Base-by-base conservation (phyloP, 2,113 vertebrate genomes). In the Atherinomorus stipes region DNA sequence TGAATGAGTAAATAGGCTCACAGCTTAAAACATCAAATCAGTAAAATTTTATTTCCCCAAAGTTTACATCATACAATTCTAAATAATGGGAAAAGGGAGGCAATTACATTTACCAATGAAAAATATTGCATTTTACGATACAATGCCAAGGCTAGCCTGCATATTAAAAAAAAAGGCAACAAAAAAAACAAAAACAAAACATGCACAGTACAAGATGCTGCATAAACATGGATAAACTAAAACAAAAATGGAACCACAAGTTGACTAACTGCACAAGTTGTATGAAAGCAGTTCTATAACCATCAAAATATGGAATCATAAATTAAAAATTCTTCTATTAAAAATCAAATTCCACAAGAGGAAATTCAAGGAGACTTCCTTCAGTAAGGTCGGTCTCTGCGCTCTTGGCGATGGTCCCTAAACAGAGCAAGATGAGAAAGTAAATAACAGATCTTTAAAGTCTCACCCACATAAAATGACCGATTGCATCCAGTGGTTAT, bases 351-450 rank as follows among this genome's bases (percentile, higher is more conserved):
- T 93, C 96, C 94, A 93, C 90, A 94, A 94, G 91, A 90, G 94
- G 92, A 93, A 95, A 80, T 79, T 85, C 81, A 77, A 28, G 22
- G 74, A 42, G 54, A 63, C 64, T 71, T 79, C 38, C 60, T 84
- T 93, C 93, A 97, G 91, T 97, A 97, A 78, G 96, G 96, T 87
- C 96, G 87, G 58, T 97, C 96, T 90, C 96, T 91, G 88, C 96
- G 96, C 51, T 98, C 96, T 92, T 96, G 96, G 63, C 96, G 96
- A 79, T 97, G 96, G 63, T 98, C 96, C 94, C 96, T 96, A 78
- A 6, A 72, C 51, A 50, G 95, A 47, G 19, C 4, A 1, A 34
- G 31, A 34, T 34, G 31, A 34, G 5, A 47, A 47, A 19, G n/a
- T 47, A n/a, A 44, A 44, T 18, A 1, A 3, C 13, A 18, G 13